Base-by-base conservation (phyloP, 2,888 invertebrate species). In the Cosmopolites sordidus region DNA sequence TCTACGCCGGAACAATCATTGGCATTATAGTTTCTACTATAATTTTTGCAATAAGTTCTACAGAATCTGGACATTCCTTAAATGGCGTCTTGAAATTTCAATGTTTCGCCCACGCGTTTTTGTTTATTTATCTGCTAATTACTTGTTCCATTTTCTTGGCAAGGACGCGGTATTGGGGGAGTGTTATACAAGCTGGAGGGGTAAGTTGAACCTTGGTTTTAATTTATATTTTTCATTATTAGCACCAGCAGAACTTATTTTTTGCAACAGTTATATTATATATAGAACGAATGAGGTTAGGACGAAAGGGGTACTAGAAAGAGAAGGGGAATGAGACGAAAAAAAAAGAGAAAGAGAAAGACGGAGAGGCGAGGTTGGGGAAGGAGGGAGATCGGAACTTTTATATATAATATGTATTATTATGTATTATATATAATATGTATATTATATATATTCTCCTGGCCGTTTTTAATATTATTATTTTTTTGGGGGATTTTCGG, bases 21-120 rank as follows among this genome's bases (percentile, higher is more conserved):
- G 58, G 49, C n/a, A 48, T 58, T 12, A 58, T 58, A 29, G 4
- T 58, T 18, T 55, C 58, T 1, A 9, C 47, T 5, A 1, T 55
- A 11, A 55, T 58, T 11, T 49, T 55, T 2, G 33, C 51, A 8
- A 11, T 53, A 2, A 50, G 53, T 46, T 37, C 30, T 8, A 56
- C 52, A 16, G 53, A 49, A 39, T 39, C 52, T 12, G 52, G 46
- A 37, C 49, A 48, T 38, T 46, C 56, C 4, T 11, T 52, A 2
- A 51, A 56, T n/a, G 48, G 48, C 16, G 29, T 29, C 11, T 47
- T 58, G 8, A 48, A 44, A 37, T 47, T 43, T 17, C 54, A 58
- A 12, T 55, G 17, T 41, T 22, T 30, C 9, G 12, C 43, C 9
- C 49, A 40, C 30, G 9, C 11, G 1, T 2, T 45, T 27, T 16